Conservation (phyloP, 2,113 vertebrate genomes). For the Pimephales promelas region DNA sequence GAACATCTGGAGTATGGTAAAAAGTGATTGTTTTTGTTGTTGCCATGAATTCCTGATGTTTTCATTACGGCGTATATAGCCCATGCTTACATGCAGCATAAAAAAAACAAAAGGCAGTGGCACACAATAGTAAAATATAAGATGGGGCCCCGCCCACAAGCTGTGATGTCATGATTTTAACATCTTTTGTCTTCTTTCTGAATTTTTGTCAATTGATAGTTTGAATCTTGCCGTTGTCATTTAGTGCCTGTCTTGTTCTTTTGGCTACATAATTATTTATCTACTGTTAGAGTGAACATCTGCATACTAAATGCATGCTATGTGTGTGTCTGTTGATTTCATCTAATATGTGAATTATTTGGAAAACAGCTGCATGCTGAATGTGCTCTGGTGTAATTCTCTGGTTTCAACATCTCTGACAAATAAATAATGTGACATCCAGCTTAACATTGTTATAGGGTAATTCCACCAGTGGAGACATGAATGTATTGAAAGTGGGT, state of each 20-base stretch:
- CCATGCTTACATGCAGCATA: neutral
- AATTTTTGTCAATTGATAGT: neutral
- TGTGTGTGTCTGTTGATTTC: too few species aligned
- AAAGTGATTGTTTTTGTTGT: constrained; percentile 22
- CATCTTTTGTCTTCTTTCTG: neutral
- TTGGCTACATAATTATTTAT: neutral
- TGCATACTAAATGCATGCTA: too few species aligned
- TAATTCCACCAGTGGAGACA: too few species aligned
- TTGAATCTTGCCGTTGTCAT: neutral
- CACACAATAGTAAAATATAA: neutral
- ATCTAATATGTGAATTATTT: too few species aligned
- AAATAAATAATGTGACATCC: too few species aligned
- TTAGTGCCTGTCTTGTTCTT: neutral
- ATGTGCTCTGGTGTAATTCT: too few species aligned
- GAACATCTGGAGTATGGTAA: constrained; percentile 46
- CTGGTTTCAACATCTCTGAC: too few species aligned
- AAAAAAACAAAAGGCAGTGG: neutral
- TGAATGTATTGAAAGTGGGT: too few species aligned
- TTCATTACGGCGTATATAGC: neutral
- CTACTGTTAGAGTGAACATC: too few species aligned
- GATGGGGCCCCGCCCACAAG: neutral
- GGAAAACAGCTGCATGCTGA: too few species aligned
- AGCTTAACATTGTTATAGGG: too few species aligned
- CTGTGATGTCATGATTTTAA: neutral
- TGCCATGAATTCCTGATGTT: constrained; percentile 39